These are phyloP conservation scores for Nothobranchius furzeri DNA, from an alignment of 2,113 vertebrate genomes.

Conservation along the genomic window DNA sequence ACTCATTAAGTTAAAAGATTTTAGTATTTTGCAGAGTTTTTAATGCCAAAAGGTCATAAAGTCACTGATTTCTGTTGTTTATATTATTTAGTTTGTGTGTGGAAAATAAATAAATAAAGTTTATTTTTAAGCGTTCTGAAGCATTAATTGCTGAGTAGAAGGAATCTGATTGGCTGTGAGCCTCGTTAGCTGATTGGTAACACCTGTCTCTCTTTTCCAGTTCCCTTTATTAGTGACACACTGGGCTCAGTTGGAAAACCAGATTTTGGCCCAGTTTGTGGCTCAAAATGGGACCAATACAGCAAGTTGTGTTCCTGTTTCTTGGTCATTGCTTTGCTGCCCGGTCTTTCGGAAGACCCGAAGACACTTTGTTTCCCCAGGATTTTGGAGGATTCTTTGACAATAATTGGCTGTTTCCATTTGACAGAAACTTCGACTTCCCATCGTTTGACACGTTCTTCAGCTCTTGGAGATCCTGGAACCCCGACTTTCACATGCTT, in stretches of 20 bases:
- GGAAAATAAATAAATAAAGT: too few species aligned
- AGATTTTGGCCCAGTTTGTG: constrained; percentile 2
- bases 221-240: constrained; percentile 22
- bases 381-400: constrained; percentile 6
- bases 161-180: neutral
- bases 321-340: constrained; percentile 9
- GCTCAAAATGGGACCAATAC: constrained; percentile 20
- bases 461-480: constrained; percentile 35
- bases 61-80: neutral
- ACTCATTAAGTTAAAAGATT: too few species aligned
- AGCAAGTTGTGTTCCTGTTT: constrained; percentile 16
- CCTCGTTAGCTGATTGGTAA: constrained; percentile 32
- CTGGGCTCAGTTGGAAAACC: accelerated
- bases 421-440: constrained; percentile 21
- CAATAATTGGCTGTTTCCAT: neutral
- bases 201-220: constrained; percentile 35
- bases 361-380: neutral
- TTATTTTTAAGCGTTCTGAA: too few species aligned
- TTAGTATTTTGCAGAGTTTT: too few species aligned
- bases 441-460: constrained; percentile 27
- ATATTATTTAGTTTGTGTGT: too few species aligned
- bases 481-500: constrained; percentile 21
- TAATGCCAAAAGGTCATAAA: too few species aligned
- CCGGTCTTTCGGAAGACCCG: neutral
- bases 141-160: too few species aligned